Conservation (phyloP, 2,797 vertebrate species). For the Tadarida brasiliensis region DNA sequence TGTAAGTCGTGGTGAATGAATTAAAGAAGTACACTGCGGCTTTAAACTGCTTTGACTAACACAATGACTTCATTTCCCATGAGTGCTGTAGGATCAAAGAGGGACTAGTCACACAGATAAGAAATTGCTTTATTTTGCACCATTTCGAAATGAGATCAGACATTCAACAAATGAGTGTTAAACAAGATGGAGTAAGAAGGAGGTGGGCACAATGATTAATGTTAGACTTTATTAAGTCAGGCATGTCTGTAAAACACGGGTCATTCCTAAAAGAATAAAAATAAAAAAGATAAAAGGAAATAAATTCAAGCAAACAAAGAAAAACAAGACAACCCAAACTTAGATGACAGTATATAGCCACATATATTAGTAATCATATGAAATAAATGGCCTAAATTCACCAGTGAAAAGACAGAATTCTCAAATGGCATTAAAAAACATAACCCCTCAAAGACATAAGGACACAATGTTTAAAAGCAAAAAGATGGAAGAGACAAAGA, state of each 20-base stretch:
- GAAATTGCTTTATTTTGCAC: neutral
- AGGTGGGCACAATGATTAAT: neutral
- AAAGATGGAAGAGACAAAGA: neutral
- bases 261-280: neutral
- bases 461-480: neutral
- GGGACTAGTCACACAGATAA: neutral
- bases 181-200: neutral
- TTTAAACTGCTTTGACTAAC: neutral
- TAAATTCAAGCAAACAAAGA: neutral
- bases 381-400: neutral
- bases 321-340: neutral
- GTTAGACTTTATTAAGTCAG: constrained; percentile 14
- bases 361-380: neutral
- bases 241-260: neutral
- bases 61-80: neutral
- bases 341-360: neutral
- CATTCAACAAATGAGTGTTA: neutral
- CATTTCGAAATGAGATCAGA: constrained; percentile 17
- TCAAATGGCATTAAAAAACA: constrained; percentile 9
- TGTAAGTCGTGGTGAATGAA: neutral
- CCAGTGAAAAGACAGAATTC: neutral
- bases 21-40: neutral
- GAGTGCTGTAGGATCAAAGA: neutral
- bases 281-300: neutral
- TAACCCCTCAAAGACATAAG: neutral